Percentiles rank a stretch among this genome's conserved stretches.
Evolutionary conservation across 1,140 invertebrate genomes (phyloP).

Genomic region (Nasonia vitripennis): DNA sequence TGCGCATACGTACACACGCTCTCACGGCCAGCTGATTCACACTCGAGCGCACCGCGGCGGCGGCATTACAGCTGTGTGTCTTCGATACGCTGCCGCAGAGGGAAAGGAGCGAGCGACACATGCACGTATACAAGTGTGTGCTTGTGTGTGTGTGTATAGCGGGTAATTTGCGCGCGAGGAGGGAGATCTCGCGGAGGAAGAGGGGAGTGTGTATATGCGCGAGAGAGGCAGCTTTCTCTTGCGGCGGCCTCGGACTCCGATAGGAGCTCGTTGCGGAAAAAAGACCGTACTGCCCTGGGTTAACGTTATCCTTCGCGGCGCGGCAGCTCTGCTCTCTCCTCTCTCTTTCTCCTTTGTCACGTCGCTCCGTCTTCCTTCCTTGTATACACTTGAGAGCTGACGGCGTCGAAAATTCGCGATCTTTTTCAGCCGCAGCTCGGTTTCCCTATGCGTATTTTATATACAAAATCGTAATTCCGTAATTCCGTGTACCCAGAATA

Average conservation of each 20-base stretch:
- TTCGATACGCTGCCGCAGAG: neutral
- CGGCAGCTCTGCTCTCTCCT: slow-evolving; percentile 47
- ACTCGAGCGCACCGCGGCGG: slow-evolving; percentile 14
- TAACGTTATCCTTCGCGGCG: slow-evolving; percentile 67
- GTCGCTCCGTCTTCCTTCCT: neutral
- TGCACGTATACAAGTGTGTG: neutral
- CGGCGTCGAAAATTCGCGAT: neutral
- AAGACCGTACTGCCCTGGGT: slow-evolving; percentile 68
- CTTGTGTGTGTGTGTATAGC: neutral
- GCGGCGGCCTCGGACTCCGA: neutral
- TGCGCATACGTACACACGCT: neutral
- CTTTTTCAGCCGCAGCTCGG: too few species aligned
- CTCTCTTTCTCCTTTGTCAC: slow-evolving; percentile 6
- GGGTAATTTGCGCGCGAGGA: slow-evolving; percentile 41
- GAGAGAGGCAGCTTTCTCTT: slow-evolving; percentile 20
- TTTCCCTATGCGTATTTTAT: too few species aligned
- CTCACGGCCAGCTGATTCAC: slow-evolving; percentile 45
- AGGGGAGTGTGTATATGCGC: neutral
- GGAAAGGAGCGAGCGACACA: slow-evolving; percentile 20
- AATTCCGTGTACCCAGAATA: too few species aligned
- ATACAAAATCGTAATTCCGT: too few species aligned
- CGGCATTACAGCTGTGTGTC: neutral
- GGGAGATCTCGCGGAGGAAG: neutral
- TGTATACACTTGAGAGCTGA: neutral
- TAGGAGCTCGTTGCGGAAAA: neutral